These are phyloP conservation scores for Caenorhabditis inopinata DNA, from an alignment of 1,140 invertebrate species.

Conservation along the genomic window DNA sequence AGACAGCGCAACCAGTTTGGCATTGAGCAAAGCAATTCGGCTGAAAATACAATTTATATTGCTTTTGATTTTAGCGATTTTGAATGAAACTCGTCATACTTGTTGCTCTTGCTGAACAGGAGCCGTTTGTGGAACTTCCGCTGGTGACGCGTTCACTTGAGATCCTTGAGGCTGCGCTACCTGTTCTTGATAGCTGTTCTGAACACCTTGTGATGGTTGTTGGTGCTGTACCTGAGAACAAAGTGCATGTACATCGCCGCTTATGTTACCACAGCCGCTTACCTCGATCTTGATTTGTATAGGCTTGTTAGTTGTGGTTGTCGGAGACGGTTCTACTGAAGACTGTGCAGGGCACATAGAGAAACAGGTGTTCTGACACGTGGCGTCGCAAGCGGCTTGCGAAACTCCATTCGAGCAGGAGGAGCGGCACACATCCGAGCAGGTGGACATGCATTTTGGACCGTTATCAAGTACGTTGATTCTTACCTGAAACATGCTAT, in stretches of 20 bases:
- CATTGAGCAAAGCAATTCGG: background rate
- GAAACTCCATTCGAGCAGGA: background rate
- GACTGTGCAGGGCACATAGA: background rate
- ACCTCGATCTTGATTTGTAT: conserved; percentile 13
- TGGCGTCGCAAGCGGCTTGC: background rate
- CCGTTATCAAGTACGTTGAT: background rate
- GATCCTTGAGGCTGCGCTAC: background rate
- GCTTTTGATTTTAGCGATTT: too few relatives aligned
- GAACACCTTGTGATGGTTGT: background rate
- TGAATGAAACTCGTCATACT: background rate
- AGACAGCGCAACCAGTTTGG: background rate
- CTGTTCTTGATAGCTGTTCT: conserved; percentile 11
- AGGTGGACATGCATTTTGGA: conserved; percentile 4
- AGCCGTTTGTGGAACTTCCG: background rate
- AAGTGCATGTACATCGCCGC: background rate
- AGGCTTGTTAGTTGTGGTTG: background rate
- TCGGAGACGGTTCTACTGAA: background rate
- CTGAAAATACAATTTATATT: background rate
- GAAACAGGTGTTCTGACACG: conserved; percentile 2
- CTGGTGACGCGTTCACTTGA: too few relatives aligned
- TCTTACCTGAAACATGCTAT: background rate
- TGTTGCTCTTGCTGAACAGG: background rate
- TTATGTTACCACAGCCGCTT: background rate
- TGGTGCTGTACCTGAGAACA: background rate
- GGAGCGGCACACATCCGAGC: background rate